phyloP scores from a whole-genome alignment of 1,140 invertebrate species.

The Dufourea novaeangliae region DNA sequence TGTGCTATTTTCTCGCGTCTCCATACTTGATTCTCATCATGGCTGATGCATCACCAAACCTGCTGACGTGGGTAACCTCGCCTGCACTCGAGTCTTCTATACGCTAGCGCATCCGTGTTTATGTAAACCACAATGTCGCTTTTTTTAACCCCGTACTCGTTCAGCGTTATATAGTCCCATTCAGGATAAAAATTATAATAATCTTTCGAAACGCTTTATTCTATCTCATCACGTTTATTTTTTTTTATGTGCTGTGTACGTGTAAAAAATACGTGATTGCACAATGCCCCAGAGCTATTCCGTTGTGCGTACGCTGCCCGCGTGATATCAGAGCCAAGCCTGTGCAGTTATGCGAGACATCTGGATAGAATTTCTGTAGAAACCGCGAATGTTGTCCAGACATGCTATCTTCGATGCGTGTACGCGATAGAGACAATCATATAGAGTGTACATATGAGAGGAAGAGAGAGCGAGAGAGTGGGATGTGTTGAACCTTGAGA shows the following conservation, averaged over 20 bases:
- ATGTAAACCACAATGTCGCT: background rate
- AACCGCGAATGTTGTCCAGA: slow-evolving; percentile 32
- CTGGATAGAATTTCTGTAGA: slow-evolving; percentile 46
- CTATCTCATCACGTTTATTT: background rate
- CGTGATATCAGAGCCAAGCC: background rate
- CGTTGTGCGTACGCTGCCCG: slow-evolving; percentile 36
- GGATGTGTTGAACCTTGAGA: slow-evolving; percentile 58
- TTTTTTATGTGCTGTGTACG: background rate
- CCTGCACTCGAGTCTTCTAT: background rate
- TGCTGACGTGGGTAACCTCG: slow-evolving; percentile 50
- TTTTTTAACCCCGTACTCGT: background rate
- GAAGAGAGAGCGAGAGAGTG: slow-evolving; percentile 11
- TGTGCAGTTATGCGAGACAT: slow-evolving; percentile 38
- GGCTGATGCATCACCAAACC: slow-evolving; percentile 57
- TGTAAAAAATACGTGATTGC: slow-evolving; percentile 27
- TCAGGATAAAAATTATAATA: background rate
- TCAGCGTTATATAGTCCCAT: background rate
- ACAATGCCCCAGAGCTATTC: slow-evolving; percentile 42
- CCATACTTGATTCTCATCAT: slow-evolving; percentile 63
- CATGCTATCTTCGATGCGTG: slow-evolving; percentile 35
- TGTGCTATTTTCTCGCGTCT: slow-evolving; percentile 51
- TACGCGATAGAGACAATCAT: slow-evolving; percentile 7
- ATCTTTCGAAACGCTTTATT: background rate
- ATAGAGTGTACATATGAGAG: background rate
- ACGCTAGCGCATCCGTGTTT: background rate